Evolutionary conservation across 1,140 invertebrate genomes (phyloP).

Genomic region (Psilanteris sp.): DNA sequence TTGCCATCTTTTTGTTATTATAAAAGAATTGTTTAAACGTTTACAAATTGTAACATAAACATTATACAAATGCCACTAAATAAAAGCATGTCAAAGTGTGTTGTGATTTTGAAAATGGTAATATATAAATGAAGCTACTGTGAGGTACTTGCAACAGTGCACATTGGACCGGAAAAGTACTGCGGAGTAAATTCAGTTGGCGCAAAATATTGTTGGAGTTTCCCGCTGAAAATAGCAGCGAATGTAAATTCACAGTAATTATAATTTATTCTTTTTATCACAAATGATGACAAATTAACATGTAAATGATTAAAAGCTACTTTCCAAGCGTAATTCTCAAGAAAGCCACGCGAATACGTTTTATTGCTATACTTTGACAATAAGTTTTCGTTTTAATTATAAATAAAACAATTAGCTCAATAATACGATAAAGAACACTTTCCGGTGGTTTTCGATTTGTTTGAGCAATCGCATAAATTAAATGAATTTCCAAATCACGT

Average conservation of each 20-base stretch:
- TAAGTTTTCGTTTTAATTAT: no score
- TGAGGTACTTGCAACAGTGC: slow-evolving; percentile 72
- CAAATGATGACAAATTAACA: no score
- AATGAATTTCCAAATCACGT: no score
- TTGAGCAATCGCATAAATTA: no score
- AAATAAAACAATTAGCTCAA: no score
- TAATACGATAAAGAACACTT: no score
- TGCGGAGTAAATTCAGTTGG: background rate
- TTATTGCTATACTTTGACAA: no score
- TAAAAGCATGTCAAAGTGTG: slow-evolving; percentile 75
- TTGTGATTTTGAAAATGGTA: slow-evolving; percentile 68
- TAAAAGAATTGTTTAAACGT: slow-evolving; percentile 21
- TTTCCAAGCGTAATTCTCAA: no score
- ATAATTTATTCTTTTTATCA: no score
- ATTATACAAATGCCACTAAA: slow-evolving; percentile 76
- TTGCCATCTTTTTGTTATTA: slow-evolving; percentile 46
- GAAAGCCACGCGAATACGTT: no score
- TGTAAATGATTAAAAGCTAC: no score
- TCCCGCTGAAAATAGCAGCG: slow-evolving; percentile 29
- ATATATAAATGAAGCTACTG: slow-evolving; percentile 63
- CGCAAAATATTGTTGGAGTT: slow-evolving; percentile 20
- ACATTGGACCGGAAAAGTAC: slow-evolving; percentile 69
- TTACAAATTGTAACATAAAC: slow-evolving; percentile 66
- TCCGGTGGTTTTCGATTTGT: no score
- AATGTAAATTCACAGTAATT: slow-evolving; percentile 33